Evolutionary conservation across 2,797 vertebrate species (phyloP).

Genomic region (Myiotriccus ornatus): DNA sequence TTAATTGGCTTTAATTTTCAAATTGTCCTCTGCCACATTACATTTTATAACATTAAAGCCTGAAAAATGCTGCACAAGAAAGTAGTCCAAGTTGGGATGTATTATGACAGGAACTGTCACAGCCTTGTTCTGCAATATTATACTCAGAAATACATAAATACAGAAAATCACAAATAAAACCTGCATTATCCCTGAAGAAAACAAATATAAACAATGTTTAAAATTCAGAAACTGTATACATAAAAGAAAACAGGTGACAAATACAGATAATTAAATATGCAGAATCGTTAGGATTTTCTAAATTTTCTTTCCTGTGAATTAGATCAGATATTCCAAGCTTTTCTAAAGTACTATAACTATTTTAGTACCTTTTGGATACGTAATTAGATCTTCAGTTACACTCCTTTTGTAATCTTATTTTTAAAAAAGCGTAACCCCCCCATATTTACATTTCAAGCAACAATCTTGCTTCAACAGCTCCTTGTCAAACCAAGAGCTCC

Average conservation of each 20-base stretch:
- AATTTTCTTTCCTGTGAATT: background rate
- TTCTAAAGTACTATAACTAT: background rate
- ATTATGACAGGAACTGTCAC: background rate
- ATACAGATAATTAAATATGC: background rate
- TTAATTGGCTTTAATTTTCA: background rate
- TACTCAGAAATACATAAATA: background rate
- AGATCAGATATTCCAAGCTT: background rate
- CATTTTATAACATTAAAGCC: background rate
- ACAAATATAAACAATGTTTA: background rate
- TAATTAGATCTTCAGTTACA: background rate
- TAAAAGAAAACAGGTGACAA: background rate
- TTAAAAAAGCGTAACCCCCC: background rate
- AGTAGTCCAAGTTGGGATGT: background rate
- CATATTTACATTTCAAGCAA: background rate
- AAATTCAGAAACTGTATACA: background rate
- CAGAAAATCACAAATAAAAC: background rate
- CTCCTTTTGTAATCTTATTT: background rate
- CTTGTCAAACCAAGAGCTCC: constrained; percentile 29
- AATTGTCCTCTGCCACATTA: background rate
- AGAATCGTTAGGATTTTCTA: background rate
- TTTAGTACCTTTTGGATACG: background rate
- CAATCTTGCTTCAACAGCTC: constrained; percentile 13
- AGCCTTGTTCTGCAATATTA: background rate
- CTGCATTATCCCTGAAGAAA: background rate
- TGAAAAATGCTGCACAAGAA: background rate